Percentiles rank a stretch among this genome's conserved stretches.
phyloP scores from a whole-genome alignment of 2,888 invertebrate genomes.

The Leptopilina drosophilae region DNA sequence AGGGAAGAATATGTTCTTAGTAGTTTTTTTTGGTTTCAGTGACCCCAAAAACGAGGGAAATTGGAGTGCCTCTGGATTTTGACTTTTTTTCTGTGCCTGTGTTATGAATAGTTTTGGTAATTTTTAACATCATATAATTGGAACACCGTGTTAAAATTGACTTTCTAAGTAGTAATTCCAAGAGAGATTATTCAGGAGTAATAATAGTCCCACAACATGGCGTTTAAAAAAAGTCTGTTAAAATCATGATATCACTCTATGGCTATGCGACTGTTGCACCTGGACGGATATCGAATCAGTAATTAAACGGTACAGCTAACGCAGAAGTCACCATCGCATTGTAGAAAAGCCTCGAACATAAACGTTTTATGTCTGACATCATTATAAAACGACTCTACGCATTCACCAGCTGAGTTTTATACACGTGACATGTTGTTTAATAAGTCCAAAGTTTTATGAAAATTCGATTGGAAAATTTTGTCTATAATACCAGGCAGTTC shows the following conservation, averaged over 20 bases:
- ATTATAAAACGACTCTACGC: slow-evolving; percentile 28
- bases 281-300: slow-evolving; percentile 63
- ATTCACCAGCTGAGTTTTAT: slow-evolving; percentile 41
- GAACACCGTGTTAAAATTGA: background rate
- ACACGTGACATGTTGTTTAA: slow-evolving; percentile 41
- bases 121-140: background rate
- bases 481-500: background rate
- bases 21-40: too few species aligned
- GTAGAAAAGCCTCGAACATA: slow-evolving; percentile 54
- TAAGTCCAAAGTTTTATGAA: slow-evolving; percentile 24
- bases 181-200: background rate
- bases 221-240: slow-evolving; percentile 54
- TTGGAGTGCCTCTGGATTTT: too few species aligned
- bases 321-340: slow-evolving; percentile 51
- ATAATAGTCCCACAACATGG: background rate
- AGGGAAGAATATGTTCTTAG: too few species aligned
- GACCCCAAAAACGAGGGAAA: too few species aligned
- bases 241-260: slow-evolving; percentile 64
- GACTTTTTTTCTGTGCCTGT: too few species aligned
- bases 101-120: background rate
- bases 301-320: slow-evolving; percentile 65
- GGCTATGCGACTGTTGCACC: slow-evolving; percentile 56
- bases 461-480: background rate
- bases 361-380: slow-evolving; percentile 62
- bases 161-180: background rate